A percentile compares a stretch with the other conserved stretches of the same genome.
These are phyloP conservation scores for Stegodyphus dumicola DNA, from an alignment of 1,140 invertebrate species.

Conservation along the genomic window DNA sequence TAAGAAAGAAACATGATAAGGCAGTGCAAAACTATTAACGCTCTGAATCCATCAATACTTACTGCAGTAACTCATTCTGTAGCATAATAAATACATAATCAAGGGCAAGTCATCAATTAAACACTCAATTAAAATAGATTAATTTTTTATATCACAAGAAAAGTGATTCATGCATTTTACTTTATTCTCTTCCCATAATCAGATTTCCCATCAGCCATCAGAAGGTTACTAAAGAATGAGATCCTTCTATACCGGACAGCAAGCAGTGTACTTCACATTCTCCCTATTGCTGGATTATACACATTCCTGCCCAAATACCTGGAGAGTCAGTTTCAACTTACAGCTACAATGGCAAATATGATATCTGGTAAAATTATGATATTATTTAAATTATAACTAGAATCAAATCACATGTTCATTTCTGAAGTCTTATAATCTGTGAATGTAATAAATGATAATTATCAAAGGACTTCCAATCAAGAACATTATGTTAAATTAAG, in stretches of 20 bases:
- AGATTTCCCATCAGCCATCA: constrained; percentile 90
- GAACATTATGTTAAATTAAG: too few species aligned
- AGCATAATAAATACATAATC: too few species aligned
- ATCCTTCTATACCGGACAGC: constrained; percentile 90
- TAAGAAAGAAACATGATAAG: too few species aligned
- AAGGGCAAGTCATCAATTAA: too few species aligned
- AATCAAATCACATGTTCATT: too few species aligned
- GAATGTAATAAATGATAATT: too few species aligned
- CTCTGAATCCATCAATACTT: too few species aligned
- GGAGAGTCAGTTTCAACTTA: constrained; percentile 89
- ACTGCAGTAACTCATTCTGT: too few species aligned
- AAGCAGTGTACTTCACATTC: constrained; percentile 86
- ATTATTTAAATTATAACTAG: background rate
- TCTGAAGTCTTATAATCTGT: too few species aligned
- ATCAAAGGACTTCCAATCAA: too few species aligned
- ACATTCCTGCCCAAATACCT: constrained; percentile 94
- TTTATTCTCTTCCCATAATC: background rate
- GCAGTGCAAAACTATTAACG: too few species aligned
- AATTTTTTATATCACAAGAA: background rate
- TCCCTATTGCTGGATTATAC: constrained; percentile 90
- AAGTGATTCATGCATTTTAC: background rate
- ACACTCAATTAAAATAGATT: too few species aligned
- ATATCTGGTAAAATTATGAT: constrained; percentile 78
- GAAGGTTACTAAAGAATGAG: constrained; percentile 86
- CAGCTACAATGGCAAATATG: constrained; percentile 89